Base-by-base conservation (phyloP, 2,797 vertebrate genomes). In the Phoeniculus purpureus region DNA sequence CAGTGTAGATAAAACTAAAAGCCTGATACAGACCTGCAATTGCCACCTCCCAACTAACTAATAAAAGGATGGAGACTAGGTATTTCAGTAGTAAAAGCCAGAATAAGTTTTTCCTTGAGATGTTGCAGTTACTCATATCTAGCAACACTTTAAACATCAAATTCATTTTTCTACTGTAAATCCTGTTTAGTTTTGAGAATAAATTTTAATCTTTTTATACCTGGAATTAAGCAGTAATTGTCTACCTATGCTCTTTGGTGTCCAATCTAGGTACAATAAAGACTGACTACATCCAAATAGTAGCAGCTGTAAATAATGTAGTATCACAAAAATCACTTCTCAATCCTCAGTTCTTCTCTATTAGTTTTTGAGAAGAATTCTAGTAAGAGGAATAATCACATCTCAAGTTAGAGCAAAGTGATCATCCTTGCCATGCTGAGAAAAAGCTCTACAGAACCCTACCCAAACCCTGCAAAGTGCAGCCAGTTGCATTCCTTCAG, bases 401-500 rank as follows among this genome's bases (percentile, higher is more conserved):
- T 61, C 47, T 64, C 75, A 64, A 72, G 50, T 71, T 76, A 62
- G 5, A 78, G 51, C 15, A 85, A 87, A 93, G 76, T 29, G 87
- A 50, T 27, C 34, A 90, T 73, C 40, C 37, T 67, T 51, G 79
- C 45, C 5, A 1, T 50, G 43, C 12, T 83, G 68, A 92, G 45
- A 68, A 92, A 88, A 15, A 31, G 59, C 55, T 72, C 48, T 92
- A 68, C 59, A 93, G 84, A 90, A 78, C 26, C n/a, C 70, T 87
- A 50, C 26, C 56, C 22, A 66, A 60, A 32, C 25, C 75, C 66
- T 27, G 23, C n/a, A 14, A 83, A 76, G 52, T 75, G 79, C 55
- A 89, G 64, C 15, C 76, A 93, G 78, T 43, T 90, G 55, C 72
- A 74, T 73, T 90, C 81, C 76, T 87, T 79, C 79, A 90, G 62